Percentiles rank a stretch among this genome's conserved stretches.
phyloP scores from a whole-genome alignment of 2,888 invertebrate species.

The Liopterus haemorrhoidalis region DNA sequence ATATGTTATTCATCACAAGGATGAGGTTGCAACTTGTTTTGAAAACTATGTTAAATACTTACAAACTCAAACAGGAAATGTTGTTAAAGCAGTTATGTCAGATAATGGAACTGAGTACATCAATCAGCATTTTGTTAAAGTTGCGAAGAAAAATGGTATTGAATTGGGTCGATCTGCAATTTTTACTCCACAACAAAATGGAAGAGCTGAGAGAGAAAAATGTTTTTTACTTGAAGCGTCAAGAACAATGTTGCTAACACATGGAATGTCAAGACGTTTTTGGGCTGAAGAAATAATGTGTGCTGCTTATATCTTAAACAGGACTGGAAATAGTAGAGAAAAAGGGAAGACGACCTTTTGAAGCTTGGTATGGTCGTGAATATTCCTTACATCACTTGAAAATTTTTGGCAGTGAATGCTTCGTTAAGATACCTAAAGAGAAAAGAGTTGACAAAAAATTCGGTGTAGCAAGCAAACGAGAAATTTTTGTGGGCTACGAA shows the following conservation, averaged over 20 bases:
- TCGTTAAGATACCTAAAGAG: too few species aligned
- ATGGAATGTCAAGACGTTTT: conserved; percentile 16
- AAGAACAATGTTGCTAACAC: conserved; percentile 20
- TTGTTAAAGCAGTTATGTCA: conserved; percentile 16
- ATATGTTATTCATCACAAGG: conserved; percentile 15
- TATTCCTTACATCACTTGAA: too few species aligned
- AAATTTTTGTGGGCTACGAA: conserved; percentile 22
- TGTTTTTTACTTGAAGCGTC: conserved; percentile 13
- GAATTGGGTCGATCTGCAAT: too few species aligned
- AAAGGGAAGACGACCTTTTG: too few species aligned
- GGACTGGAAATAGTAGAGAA: too few species aligned
- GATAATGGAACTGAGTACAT: conserved; percentile 22
- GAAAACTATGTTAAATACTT: conserved; percentile 11
- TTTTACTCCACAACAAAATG: too few species aligned
- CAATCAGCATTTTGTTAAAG: conserved; percentile 7
- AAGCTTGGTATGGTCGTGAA: too few species aligned
- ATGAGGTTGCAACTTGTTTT: conserved; percentile 20
- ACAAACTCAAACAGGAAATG: conserved; percentile 16
- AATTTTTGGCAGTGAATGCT: conserved; percentile 5
- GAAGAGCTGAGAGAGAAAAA: conserved; percentile 18
- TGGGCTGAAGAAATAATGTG: conserved; percentile 21
- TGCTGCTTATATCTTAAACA: too few species aligned
- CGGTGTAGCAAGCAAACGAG: conserved; percentile 6
- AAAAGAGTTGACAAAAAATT: conserved; percentile 12
- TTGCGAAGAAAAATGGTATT: too few species aligned